Evolutionary conservation across 2,888 invertebrate species (phyloP), one percentile per base, ranked within the genome.

Genomic region (Napeogenes inachia): DNA sequence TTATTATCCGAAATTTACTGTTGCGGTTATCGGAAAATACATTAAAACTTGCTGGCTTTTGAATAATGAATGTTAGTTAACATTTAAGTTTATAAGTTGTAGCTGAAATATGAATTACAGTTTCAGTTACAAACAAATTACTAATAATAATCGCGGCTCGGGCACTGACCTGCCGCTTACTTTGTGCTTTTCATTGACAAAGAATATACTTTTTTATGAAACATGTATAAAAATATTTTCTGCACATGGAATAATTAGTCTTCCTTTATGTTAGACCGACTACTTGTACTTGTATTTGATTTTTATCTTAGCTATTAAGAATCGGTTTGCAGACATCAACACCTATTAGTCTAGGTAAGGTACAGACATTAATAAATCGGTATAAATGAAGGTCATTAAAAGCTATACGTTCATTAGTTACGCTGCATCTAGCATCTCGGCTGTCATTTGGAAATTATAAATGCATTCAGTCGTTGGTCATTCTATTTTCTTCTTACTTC

Each of bases 321-420:
- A 30, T 50, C 50, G 4, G 8, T 8, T 35, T 6, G 35, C 35
- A 6, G 35, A 35, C 35, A 35, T 35, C 35, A 35, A 59, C 56
- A 62, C 50, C 59, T 55, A 59, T 59, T 56, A 62, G 55, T 62
- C 47, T 56, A 13, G 47, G 55, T 35, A 50, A 62, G 47, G 50
- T 53, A 21, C 21, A 62, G 35, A 56, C 60, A 60, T 57, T 60
- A 60, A 54, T 63, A 63, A 63, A 57, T 60, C 46, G 60, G 46
- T 59, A 59, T 56, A 45, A 56, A 59, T 56, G 50, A 38, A 42
- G 13, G n/a, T 54, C 35, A 65, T 65, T 63, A 62, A 57, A 65
- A 57, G 59, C 70, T 73, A 71, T 30, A 71, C 62, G 70, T 70
- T 69, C 71, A 75, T 78, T 77, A 72, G 72, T 74, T 72, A 74